phyloP scores from a whole-genome alignment of 2,888 invertebrate species.

The Tridacna crocea region DNA sequence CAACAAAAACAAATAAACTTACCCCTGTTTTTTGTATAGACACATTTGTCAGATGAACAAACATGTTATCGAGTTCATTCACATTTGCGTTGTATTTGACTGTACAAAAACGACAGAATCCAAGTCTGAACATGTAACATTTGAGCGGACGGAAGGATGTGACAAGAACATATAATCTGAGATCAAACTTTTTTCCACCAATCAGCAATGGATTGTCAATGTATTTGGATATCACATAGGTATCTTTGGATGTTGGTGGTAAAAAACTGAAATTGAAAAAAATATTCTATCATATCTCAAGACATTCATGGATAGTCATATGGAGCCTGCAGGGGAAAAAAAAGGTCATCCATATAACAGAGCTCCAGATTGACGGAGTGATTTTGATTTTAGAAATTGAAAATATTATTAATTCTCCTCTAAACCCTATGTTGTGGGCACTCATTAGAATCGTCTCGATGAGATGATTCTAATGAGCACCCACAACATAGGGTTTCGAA shows the following conservation, averaged over 20 bases:
- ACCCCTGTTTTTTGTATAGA: constrained; percentile 99
- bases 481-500: too few relatives aligned
- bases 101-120: constrained; percentile 98
- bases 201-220: constrained; percentile 97
- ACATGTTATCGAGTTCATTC: constrained; percentile 86
- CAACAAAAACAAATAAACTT: constrained; percentile 84
- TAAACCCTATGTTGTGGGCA: too few relatives aligned
- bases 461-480: too few relatives aligned
- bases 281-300: neutral
- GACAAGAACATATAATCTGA: constrained; percentile 95
- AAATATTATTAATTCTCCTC: too few relatives aligned
- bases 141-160: constrained; percentile 97
- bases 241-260: constrained; percentile 83
- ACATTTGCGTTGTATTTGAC: constrained; percentile 90
- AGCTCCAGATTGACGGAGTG: too few relatives aligned
- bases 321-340: too few relatives aligned
- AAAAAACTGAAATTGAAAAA: constrained; percentile 77
- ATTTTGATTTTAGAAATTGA: too few relatives aligned
- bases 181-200: constrained; percentile 98
- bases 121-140: constrained; percentile 92
- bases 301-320: too few relatives aligned
- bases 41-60: constrained; percentile 97
- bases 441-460: too few relatives aligned
- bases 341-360: too few relatives aligned
- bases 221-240: constrained; percentile 97